These are phyloP conservation scores for Acrobasis consociella DNA, from an alignment of 2,888 invertebrate genomes.

Conservation along the genomic window DNA sequence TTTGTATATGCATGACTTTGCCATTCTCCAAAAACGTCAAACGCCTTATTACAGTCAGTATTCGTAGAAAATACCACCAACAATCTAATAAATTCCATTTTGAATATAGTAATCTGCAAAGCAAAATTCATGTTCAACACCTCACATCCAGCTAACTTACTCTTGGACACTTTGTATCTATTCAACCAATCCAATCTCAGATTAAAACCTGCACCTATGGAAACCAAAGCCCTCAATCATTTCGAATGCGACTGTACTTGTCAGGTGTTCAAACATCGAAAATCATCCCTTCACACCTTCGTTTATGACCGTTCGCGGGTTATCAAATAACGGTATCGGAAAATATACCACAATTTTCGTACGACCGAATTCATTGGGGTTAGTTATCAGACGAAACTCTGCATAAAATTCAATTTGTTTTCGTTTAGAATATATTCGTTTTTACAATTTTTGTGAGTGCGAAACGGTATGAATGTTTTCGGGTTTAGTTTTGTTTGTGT, in stretches of 20 bases:
- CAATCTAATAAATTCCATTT: too few relatives aligned
- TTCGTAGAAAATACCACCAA: too few relatives aligned
- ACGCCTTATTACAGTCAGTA: too few relatives aligned
- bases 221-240: conserved; percentile 13
- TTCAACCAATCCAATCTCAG: too few relatives aligned
- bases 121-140: too few relatives aligned
- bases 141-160: too few relatives aligned
- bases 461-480: conserved; percentile 1
- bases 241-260: background rate
- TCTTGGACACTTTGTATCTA: too few relatives aligned
- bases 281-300: conserved; percentile 15
- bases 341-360: conserved; percentile 49
- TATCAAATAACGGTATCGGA: conserved; percentile 45
- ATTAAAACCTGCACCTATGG: too few relatives aligned
- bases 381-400: conserved; percentile 30
- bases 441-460: background rate
- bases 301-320: conserved; percentile 40
- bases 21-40: too few relatives aligned
- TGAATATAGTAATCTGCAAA: too few relatives aligned
- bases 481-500: background rate
- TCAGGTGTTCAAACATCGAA: conserved; percentile 6
- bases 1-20: too few relatives aligned
- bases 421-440: conserved; percentile 7
- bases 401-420: conserved; percentile 17
- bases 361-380: conserved; percentile 48